Base-by-base conservation (phyloP, 2,797 vertebrate genomes). In the Hybognathus amarus region DNA sequence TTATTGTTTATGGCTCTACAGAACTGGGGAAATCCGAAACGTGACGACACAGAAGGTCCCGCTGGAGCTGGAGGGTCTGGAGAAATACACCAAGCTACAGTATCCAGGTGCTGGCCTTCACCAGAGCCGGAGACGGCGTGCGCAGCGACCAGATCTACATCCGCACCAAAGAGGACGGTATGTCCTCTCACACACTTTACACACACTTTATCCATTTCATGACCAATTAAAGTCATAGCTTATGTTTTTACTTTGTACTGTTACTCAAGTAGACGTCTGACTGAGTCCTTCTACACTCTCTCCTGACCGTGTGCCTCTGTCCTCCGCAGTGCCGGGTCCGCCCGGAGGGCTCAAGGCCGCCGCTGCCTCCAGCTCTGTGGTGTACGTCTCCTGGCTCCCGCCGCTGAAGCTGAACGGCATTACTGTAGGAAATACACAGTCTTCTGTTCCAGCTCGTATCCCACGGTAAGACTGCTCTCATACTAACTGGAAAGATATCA, bases 1-100 rank as follows among this genome's bases (percentile, higher is more conserved):
- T 30, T 50, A 27, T 20, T 67, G 17, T 59, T 69, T 45, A 11
- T 81, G 11, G 76, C 76, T 38, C 18, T 10, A 76, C 88, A 99
- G 98, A 99, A 87, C 95, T 99, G 11, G 98, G 13, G 97, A 99
- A 87, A 99, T 99, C 91, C 96, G 95, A 91, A 99, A 99, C 1
- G 95, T 98, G 77, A 99, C 97, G 0, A 97, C 97, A 13, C 96
- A 95, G 0, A 97, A 97, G 86, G 96, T 96, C 10, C 96, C 96
- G 4, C 94, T 99, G 88, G 97, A 99, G 91, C 93, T 99, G 91
- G 97, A 98, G 0, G 96, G 96, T 7, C 91, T 99, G 87, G 97
- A 99, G 90, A 99, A 99, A 88, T 99, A 97, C 86, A 99, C 98
- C 90, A 99, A 99, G n/a, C 93, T 99, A 99, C 92, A 99, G 97